These are phyloP conservation scores for Pogonophryne albipinna DNA, from an alignment of 2,797 vertebrate species.

Conservation along the genomic window DNA sequence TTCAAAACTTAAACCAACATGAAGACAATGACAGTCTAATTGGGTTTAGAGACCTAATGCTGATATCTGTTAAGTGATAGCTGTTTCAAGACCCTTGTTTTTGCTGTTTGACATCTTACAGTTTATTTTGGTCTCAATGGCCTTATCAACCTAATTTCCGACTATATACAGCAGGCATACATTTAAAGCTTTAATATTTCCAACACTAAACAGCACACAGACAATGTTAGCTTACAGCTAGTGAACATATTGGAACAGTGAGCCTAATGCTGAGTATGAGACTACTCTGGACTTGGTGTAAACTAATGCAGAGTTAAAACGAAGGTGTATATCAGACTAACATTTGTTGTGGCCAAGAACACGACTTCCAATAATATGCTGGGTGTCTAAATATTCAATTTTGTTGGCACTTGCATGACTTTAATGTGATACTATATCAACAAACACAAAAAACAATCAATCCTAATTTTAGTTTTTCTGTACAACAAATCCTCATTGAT, in stretches of 20 bases:
- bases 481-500: neutral
- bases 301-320: neutral
- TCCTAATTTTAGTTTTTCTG: neutral
- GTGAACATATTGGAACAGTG: neutral
- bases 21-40: neutral
- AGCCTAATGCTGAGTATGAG: no score
- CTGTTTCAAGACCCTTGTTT: neutral
- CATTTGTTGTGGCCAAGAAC: neutral
- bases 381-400: neutral
- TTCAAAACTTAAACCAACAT: neutral
- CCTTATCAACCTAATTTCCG: neutral
- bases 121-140: neutral
- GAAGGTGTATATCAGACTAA: no score
- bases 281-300: no score
- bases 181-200: neutral
- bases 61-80: neutral
- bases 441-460: neutral
- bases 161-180: no score
- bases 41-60: neutral
- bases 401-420: neutral
- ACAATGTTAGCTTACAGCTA: neutral
- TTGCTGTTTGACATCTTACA: neutral
- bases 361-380: neutral
- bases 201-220: neutral
- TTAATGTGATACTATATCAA: neutral